Evolutionary conservation across 2,797 vertebrate genomes (phyloP), one percentile per base, ranked within the genome.

Genomic region (Alectoris magna): DNA sequence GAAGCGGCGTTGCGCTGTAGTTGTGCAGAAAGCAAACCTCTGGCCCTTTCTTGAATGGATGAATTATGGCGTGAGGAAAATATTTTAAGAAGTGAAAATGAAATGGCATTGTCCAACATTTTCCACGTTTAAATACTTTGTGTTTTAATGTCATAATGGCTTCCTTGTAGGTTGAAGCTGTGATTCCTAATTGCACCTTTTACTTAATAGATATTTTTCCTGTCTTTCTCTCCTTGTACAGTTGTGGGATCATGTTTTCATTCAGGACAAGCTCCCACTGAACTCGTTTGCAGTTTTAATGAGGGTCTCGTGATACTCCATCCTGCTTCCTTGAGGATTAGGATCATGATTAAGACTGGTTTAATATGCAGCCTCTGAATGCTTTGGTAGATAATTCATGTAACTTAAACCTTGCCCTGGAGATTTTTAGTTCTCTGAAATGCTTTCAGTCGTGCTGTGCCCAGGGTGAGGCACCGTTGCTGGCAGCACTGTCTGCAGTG

Each of bases 261-360:
- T 62, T 77, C 55, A 41, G 56, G 79, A 82, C 63, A 75, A 89
- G 48, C 64, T 94, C 55, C 29, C 58, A 31, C 58, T 79, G 86
- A 92, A 92, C 73, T 73, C 0, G 55, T 91, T 19, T 77, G 53
- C 38, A 8, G 44, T 84, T 90, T 90, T 87, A 88, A 68, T 77
- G 82, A 75, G 68, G 38, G 81, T 90, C 84, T 96, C 10, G 1
- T 84, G 91, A 51, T 66, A 77, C 44, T 91, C 49, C 75, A 55
- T 80, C 69, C 62, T 87, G n/a, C 66, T 87, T 94, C 86, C 86
- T 83, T 88, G 74, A 88, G 93, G 86, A 94, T 90, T 95, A 91
- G 53, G 58, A 59, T 87, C 49, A 3, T 55, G 62, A 91, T 91
- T 94, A 94, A 79, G 74, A 26, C 60, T 90, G 49, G 69, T 80